Evolutionary conservation across 2,797 vertebrate species (phyloP).

Genomic region (Remorina albescens): DNA sequence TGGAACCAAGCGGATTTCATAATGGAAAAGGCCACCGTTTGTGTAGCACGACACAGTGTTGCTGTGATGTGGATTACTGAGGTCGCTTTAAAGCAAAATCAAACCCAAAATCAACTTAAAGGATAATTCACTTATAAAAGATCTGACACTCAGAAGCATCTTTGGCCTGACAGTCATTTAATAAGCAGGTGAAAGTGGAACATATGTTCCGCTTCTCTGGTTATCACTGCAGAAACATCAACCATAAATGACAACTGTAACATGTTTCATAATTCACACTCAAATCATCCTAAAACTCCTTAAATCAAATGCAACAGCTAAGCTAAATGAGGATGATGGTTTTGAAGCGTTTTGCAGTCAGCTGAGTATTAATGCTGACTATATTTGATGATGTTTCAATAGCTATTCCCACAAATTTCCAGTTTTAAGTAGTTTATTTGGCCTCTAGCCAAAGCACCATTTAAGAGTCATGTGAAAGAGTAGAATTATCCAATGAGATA

Average conservation of each 20-base stretch:
- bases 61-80: conserved; percentile 74
- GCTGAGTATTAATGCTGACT: conserved; percentile 65
- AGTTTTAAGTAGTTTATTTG: conserved; percentile 64
- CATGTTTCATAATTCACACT: conserved; percentile 40
- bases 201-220: background rate
- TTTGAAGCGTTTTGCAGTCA: conserved; percentile 59
- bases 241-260: background rate
- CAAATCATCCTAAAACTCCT: conserved; percentile 55
- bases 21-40: conserved; percentile 70
- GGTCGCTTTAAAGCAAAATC: conserved; percentile 70
- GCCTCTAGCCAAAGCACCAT: conserved; percentile 69
- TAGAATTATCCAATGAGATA: conserved; percentile 61
- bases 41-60: conserved; percentile 61
- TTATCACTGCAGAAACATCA: conserved; percentile 22
- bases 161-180: conserved; percentile 42
- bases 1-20: conserved; percentile 79
- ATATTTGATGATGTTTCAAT: conserved; percentile 57
- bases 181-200: conserved; percentile 58
- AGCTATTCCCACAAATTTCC: conserved; percentile 50
- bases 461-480: conserved; percentile 55
- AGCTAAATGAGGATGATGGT: conserved; percentile 74
- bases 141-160: conserved; percentile 49
- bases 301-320: conserved; percentile 68
- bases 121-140: conserved; percentile 59
- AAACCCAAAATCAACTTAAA: conserved; percentile 74